These are phyloP conservation scores for Gadus macrocephalus DNA, from an alignment of 2,113 vertebrate genomes.

Conservation along the genomic window DNA sequence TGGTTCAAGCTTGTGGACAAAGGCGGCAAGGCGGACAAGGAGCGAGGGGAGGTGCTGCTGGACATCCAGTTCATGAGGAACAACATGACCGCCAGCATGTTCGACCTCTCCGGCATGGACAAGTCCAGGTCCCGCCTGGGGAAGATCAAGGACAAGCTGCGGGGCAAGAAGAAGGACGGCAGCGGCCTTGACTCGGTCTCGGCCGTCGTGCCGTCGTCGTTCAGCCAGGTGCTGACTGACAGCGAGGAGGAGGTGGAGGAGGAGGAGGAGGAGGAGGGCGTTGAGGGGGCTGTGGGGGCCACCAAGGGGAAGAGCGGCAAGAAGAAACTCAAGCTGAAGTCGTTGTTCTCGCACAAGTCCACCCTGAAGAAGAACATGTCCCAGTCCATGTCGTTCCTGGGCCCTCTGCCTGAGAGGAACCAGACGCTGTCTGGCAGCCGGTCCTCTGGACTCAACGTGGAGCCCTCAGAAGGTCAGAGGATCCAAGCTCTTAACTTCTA, in stretches of 20 bases:
- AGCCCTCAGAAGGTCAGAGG: conserved; percentile 64
- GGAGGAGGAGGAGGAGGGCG: conserved; percentile 68
- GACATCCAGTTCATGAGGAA: conserved; percentile 93
- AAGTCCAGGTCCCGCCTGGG: conserved; percentile 86
- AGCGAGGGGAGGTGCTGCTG: conserved; percentile 87
- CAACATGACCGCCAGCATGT: conserved; percentile 97
- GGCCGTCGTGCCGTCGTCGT: conserved; percentile 69
- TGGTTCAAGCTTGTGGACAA: conserved; percentile 91
- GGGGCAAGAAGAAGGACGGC: conserved; percentile 80
- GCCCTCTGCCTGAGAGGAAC: conserved; percentile 58
- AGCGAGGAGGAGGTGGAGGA: conserved; percentile 79
- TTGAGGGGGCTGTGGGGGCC: background rate
- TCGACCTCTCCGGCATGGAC: conserved; percentile 85
- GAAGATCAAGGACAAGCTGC: conserved; percentile 90
- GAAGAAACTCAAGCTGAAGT: conserved; percentile 79
- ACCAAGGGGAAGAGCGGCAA: conserved; percentile 69
- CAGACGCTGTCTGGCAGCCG: conserved; percentile 61
- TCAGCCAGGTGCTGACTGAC: conserved; percentile 72
- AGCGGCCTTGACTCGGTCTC: conserved; percentile 66
- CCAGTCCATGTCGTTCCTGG: conserved; percentile 86
- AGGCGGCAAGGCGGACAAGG: conserved; percentile 86
- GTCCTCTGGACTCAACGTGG: conserved; percentile 69
- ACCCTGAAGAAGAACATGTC: conserved; percentile 82
- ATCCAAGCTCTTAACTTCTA: background rate
- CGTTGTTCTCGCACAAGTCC: conserved; percentile 85